Base-by-base conservation (phyloP, 2,797 vertebrate species). In the Hippopotamyrus pictus region DNA sequence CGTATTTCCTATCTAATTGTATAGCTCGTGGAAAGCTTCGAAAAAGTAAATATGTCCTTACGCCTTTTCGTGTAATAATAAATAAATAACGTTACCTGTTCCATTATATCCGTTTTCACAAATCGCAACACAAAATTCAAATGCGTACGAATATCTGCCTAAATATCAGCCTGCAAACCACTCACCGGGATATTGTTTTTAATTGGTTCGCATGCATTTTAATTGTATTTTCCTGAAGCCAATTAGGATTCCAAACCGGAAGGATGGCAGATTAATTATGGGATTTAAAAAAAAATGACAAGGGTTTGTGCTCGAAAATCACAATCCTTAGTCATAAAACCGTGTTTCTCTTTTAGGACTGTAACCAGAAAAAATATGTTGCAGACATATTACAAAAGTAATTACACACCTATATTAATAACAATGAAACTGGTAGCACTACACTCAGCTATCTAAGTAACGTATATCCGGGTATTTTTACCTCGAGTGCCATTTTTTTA, bases 191-290 rank as follows among this genome's bases (percentile, higher is more conserved):
- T n/a, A 37, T 33, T 86, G 12, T 50, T 57, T 88, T 83, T 54
- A 83, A 44, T 88, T 29, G 69, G 46, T 79, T 14, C 33, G 0
- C 83, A 19, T 53, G 29, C 50, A 44, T 53, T 59, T 59, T 59
- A 89, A 89, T 89, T 89, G 33, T 44, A 83, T 46, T 25, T n/a
- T 22, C 33, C n/a, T 51, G 73, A 59, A 37, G 29, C 51, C 86
- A 59, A 57, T 59, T 57, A 37, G 51, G 14, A 57, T 86, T 57
- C 29, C 53, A n/a, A 57, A 37, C 25, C 33, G 1, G 8, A 57
- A 17, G 8, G 4, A 33, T 37, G 25, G 51, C 51, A 8, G 33
- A 57, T 41, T n/a, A 41, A 33, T 3, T n/a, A 3, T 8, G 17
- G 17, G 6, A n/a, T 59, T 44, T 3, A 25, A 41, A 41, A 41